Percentiles rank a stretch among this genome's conserved stretches.
Conservation (phyloP, 2,113 vertebrate species). For the Antidorcas marsupialis region DNA sequence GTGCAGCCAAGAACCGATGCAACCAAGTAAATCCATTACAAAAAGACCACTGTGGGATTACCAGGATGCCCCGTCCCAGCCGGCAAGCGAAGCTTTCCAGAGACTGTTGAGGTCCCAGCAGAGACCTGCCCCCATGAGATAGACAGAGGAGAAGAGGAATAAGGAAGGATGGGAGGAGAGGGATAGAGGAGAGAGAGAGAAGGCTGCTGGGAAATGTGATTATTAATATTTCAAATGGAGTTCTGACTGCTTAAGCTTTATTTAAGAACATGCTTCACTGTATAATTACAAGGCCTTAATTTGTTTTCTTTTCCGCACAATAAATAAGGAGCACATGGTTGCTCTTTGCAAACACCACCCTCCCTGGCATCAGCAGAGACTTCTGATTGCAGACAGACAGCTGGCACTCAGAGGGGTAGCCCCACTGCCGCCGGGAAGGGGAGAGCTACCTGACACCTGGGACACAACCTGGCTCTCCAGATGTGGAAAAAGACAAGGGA, state of each 20-base stretch:
- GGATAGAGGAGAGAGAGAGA: neutral
- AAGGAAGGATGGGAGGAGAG: neutral
- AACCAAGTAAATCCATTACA: neutral
- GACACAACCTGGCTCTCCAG: neutral
- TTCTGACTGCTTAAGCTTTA: slow-evolving; percentile 75
- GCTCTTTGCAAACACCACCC: slow-evolving; percentile 57
- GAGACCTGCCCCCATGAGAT: neutral
- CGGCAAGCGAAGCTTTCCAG: fast-evolving
- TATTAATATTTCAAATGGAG: slow-evolving; percentile 80
- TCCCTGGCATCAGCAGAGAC: neutral
- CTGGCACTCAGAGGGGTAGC: neutral
- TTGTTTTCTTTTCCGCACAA: slow-evolving; percentile 81
- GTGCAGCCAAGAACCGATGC: neutral
- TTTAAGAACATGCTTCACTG: slow-evolving; percentile 76
- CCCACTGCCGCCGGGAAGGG: neutral
- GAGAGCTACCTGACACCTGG: neutral
- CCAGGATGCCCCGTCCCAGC: neutral
- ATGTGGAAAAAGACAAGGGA: neutral
- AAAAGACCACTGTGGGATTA: neutral
- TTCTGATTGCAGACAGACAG: neutral
- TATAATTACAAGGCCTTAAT: slow-evolving; percentile 82
- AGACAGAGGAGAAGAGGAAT: no score
- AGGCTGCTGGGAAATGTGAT: slow-evolving; percentile 50
- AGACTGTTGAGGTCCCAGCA: neutral
- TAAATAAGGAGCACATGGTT: slow-evolving; percentile 77